Conservation (phyloP, 1,140 invertebrate genomes). For the Drosophila nebulosa region DNA sequence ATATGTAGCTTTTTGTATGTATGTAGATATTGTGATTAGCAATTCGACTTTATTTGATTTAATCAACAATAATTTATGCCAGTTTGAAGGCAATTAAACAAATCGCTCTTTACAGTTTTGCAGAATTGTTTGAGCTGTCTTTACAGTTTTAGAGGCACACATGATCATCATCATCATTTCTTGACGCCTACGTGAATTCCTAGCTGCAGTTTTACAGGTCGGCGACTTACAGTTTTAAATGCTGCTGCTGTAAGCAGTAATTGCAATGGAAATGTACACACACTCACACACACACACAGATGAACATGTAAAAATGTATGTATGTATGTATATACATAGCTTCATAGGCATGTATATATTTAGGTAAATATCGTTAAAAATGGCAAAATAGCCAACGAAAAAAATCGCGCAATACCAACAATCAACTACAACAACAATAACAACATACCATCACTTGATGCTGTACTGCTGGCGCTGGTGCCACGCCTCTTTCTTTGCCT, state of each 20-base stretch:
- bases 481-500: slow-evolving; percentile 32
- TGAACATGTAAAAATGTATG: not conserved
- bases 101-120: slow-evolving; percentile 8
- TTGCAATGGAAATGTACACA: not conserved
- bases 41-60: slow-evolving; percentile 25
- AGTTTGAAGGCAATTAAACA: not conserved
- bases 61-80: not conserved
- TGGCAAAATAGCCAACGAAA: slow-evolving; percentile 20
- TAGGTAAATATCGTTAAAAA: slow-evolving; percentile 27
- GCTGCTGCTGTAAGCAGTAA: not conserved
- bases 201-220: slow-evolving; percentile 1
- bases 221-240: slow-evolving; percentile 9
- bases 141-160: not conserved
- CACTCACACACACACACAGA: not conserved
- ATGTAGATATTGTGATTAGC: not conserved
- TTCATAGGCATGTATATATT: not conserved
- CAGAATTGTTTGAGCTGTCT: not conserved
- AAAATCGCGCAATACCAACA: slow-evolving; percentile 47
- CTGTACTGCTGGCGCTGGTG: slow-evolving; percentile 56
- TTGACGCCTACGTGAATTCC: slow-evolving; percentile 17
- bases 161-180: slow-evolving; percentile 4
- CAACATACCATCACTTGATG: slow-evolving; percentile 59
- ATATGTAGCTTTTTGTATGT: not conserved
- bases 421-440: slow-evolving; percentile 20
- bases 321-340: slow-evolving; percentile 1